These are phyloP conservation scores for Cavia porcellus DNA, from an alignment of 2,113 vertebrate genomes.

Conservation along the genomic window DNA sequence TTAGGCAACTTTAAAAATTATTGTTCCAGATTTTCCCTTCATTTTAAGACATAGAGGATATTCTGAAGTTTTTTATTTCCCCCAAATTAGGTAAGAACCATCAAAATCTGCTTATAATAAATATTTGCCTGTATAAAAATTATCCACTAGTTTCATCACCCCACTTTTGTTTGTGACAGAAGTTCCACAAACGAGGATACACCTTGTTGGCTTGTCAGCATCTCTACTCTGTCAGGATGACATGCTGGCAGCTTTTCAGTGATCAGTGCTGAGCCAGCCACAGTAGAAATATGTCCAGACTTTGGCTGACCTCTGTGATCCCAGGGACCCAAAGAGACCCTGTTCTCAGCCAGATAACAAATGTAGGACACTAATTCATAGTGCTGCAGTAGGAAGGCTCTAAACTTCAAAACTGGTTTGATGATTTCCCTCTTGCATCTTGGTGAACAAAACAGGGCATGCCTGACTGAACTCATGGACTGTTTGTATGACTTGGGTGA, in stretches of 20 bases:
- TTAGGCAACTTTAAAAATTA: conserved; percentile 44
- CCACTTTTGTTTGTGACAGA: conserved; percentile 35
- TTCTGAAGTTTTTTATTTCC: not conserved
- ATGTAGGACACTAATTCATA: conserved; percentile 50
- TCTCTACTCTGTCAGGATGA: conserved; percentile 61
- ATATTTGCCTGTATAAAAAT: not conserved
- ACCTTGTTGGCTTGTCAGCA: conserved; percentile 61
- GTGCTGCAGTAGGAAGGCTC: conserved; percentile 6
- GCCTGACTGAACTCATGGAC: not conserved
- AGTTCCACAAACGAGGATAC: conserved; percentile 55
- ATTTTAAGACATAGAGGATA: conserved; percentile 11
- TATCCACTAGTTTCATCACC: not conserved
- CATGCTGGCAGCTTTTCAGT: conserved; percentile 73
- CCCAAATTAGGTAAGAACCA: not conserved
- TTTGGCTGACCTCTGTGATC: conserved; percentile 65
- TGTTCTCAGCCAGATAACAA: conserved; percentile 53
- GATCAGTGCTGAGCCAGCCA: conserved; percentile 38
- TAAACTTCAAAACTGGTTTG: conserved; percentile 12
- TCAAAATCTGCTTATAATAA: not conserved
- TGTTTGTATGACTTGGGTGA: not conserved
- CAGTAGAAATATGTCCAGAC: conserved; percentile 64
- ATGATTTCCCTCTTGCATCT: conserved; percentile 15
- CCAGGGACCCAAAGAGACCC: not conserved
- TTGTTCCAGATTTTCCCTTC: not conserved
- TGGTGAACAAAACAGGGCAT: not conserved